Conservation (phyloP, 2,888 invertebrate species). For the Hartigia nigra region DNA sequence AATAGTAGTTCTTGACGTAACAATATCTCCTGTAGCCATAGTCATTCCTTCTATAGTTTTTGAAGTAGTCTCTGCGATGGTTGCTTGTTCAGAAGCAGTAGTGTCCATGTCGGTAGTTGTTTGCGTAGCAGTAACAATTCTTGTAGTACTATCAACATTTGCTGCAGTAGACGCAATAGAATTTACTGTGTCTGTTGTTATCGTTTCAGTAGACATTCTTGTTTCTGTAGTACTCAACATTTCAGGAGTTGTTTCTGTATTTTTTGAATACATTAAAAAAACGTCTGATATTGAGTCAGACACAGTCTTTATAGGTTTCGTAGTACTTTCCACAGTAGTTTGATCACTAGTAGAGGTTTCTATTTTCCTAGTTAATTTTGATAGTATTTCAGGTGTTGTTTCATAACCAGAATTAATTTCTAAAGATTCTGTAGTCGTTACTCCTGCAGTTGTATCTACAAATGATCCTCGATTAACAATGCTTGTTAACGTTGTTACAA, state of each 20-base stretch:
- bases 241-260: constrained; percentile 30
- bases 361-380: background rate
- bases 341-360: no score
- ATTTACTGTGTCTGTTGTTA: constrained; percentile 32
- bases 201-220: constrained; percentile 32
- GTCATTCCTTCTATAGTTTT: background rate
- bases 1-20: background rate
- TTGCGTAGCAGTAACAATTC: background rate
- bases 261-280: constrained; percentile 14
- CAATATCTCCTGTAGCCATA: background rate
- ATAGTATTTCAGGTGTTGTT: background rate
- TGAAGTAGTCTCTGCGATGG: constrained; percentile 3
- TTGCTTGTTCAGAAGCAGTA: background rate
- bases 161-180: background rate
- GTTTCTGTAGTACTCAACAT: constrained; percentile 24
- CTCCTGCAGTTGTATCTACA: background rate
- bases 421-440: constrained; percentile 15
- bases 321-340: background rate
- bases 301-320: background rate
- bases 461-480: background rate
- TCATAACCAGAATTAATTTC: constrained; percentile 5
- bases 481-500: background rate
- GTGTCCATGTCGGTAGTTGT: background rate
- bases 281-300: background rate
- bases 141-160: background rate